Evolutionary conservation across 2,888 invertebrate genomes (phyloP).

Genomic region (Pollenia labialis): DNA sequence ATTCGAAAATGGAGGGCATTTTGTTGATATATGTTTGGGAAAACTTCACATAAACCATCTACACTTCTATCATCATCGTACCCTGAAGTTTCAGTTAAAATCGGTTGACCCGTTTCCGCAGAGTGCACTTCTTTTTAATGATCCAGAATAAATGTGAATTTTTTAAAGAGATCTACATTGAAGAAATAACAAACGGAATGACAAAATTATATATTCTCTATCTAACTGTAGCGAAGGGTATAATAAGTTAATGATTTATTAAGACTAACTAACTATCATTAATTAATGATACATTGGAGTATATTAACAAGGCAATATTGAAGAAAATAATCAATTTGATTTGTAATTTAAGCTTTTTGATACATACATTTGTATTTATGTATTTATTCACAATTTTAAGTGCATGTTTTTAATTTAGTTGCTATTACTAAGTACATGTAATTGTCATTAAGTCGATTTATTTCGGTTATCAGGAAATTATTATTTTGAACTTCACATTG

Average conservation of each 20-base stretch:
- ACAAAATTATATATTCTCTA: too few relatives aligned
- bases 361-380: not conserved
- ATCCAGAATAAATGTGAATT: too few relatives aligned
- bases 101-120: too few relatives aligned
- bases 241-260: not conserved
- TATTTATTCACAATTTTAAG: not conserved
- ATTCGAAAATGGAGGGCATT: too few relatives aligned
- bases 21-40: too few relatives aligned
- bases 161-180: too few relatives aligned
- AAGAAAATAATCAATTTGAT: slow-evolving; percentile 1
- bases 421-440: not conserved
- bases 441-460: not conserved
- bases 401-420: slow-evolving; percentile 28
- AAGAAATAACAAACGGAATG: too few relatives aligned
- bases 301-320: not conserved
- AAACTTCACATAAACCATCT: too few relatives aligned
- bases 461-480: slow-evolving; percentile 42
- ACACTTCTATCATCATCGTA: too few relatives aligned
- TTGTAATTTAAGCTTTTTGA: not conserved
- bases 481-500: slow-evolving; percentile 52
- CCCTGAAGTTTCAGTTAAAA: too few relatives aligned
- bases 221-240: too few relatives aligned
- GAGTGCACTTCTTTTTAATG: too few relatives aligned
- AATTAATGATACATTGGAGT: slow-evolving; percentile 10
- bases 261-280: not conserved